Conservation (phyloP, 37 sponge, comb jelly and placozoan genomes). For the Petrosia ficiformis region DNA sequence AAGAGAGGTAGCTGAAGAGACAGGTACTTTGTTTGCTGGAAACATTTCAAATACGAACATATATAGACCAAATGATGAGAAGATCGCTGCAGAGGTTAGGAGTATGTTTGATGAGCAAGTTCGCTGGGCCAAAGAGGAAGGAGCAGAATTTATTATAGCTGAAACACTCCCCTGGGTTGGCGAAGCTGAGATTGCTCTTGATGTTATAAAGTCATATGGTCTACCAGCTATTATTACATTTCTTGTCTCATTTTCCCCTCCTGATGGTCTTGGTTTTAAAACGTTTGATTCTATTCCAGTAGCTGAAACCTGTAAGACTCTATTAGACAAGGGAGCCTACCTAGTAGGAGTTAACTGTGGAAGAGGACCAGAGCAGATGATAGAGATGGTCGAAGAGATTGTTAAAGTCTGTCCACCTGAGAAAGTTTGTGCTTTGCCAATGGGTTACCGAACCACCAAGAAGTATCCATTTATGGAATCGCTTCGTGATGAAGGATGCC, state of each 20-base stretch:
- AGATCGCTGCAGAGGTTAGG: no score
- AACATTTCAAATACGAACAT: constrained; percentile 8
- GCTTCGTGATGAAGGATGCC: constrained; percentile 21
- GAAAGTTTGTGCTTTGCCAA: constrained; percentile 50
- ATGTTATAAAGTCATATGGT: constrained; percentile 12
- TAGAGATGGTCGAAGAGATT: constrained; percentile 41
- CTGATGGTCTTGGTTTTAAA: no score
- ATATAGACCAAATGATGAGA: background rate
- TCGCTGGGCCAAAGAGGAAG: constrained; percentile 37
- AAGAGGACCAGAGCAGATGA: constrained; percentile 51
- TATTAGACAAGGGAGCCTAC: constrained; percentile 50
- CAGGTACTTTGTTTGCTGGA: constrained; percentile 13
- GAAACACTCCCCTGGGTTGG: constrained; percentile 8
- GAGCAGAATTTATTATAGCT: constrained; percentile 8
- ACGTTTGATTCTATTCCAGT: constrained; percentile 39
- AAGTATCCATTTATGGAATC: constrained; percentile 21
- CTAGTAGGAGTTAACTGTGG: constrained; percentile 47
- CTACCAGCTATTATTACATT: constrained; percentile 17
- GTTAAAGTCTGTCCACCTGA: constrained; percentile 52
- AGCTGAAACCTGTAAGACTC: constrained; percentile 20
- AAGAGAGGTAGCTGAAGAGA: constrained; percentile 7
- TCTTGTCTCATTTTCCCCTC: background rate
- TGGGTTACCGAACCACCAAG: constrained; percentile 50
- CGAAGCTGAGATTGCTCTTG: constrained; percentile 16
- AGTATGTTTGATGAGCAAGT: constrained; percentile 45